phyloP scores from a whole-genome alignment of 2,113 vertebrate genomes.

The Oncorhynchus kisutch region DNA sequence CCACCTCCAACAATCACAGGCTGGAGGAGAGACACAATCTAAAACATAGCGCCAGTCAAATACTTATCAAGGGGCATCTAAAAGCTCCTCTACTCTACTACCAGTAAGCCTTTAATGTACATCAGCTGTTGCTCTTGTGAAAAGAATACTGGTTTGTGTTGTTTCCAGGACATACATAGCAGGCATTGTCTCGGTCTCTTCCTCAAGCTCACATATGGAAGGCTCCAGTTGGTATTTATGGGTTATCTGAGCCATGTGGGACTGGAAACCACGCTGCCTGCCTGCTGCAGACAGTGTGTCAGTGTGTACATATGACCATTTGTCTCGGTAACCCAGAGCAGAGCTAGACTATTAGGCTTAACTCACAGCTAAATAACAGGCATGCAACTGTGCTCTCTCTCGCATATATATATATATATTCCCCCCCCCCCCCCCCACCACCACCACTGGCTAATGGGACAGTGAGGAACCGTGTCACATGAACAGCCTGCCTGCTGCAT shows the following conservation, averaged over 20 bases:
- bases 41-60: too few species aligned
- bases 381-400: constrained; percentile 60
- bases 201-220: background rate
- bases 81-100: too few species aligned
- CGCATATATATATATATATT: constrained; percentile 11
- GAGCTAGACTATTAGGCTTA: constrained; percentile 60
- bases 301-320: constrained; percentile 7
- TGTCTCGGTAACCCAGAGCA: constrained; percentile 37
- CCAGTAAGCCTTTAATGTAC: too few species aligned
- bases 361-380: constrained; percentile 68
- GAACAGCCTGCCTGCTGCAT: constrained; percentile 45
- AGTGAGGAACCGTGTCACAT: constrained; percentile 58
- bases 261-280: background rate
- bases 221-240: background rate
- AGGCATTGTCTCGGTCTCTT: background rate
- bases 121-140: too few species aligned
- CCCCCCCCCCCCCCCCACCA: too few species aligned
- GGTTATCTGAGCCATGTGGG: background rate
- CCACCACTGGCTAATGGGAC: constrained; percentile 34
- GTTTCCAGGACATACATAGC: background rate
- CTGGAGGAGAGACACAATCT: too few species aligned
- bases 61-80: too few species aligned
- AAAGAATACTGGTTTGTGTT: background rate
- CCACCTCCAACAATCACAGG: too few species aligned
- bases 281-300: background rate